Percentiles rank a stretch among this genome's conserved stretches.
These are phyloP conservation scores for Probosciger aterrimus DNA, from an alignment of 2,113 vertebrate genomes.

Conservation along the genomic window DNA sequence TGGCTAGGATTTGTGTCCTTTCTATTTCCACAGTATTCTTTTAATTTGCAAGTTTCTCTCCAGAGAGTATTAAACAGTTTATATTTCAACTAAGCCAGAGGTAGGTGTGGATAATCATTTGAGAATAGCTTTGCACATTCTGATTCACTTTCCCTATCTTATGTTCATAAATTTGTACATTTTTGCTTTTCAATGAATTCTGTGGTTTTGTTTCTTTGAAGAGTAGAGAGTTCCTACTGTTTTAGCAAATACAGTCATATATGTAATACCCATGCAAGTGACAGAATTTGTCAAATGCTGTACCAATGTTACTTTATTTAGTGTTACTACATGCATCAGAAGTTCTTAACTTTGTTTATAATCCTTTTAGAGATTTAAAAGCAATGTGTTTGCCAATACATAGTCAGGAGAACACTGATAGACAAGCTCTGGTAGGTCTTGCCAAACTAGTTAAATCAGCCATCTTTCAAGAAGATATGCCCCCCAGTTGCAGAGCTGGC, in stretches of 20 bases:
- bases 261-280: neutral
- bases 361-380: neutral
- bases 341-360: neutral
- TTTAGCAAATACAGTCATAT: neutral
- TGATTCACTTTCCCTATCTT: neutral
- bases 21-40: conserved; percentile 14
- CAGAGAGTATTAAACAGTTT: neutral
- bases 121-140: neutral
- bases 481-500: neutral
- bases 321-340: neutral
- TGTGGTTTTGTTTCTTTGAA: neutral
- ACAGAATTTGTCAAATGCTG: neutral
- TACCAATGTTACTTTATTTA: neutral
- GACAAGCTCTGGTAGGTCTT: neutral
- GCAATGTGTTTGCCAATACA: neutral
- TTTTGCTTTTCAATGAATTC: neutral
- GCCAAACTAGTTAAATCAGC: neutral
- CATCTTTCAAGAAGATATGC: neutral
- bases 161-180: neutral
- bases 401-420: neutral
- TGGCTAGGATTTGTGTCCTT: neutral
- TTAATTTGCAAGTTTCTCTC: neutral
- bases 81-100: neutral
- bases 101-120: neutral
- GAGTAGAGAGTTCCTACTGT: neutral